Conservation (phyloP, 2,888 invertebrate species). For the Erannis defoliaria region DNA sequence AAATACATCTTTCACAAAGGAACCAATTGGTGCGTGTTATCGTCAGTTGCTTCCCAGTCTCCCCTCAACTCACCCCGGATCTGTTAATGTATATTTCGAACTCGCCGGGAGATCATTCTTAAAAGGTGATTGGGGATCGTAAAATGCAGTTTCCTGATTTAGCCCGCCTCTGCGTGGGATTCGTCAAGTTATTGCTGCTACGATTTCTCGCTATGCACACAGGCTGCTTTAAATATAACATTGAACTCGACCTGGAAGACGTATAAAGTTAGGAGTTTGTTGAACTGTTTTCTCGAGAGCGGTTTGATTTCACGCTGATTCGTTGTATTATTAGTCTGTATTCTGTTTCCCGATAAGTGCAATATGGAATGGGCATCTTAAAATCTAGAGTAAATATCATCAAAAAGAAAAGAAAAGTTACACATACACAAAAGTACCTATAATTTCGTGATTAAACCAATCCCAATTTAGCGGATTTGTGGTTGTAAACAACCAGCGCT, state of each 20-base stretch:
- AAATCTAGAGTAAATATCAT: too few species aligned
- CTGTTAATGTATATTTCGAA: conserved; percentile 47
- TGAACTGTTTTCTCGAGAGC: conserved; percentile 9
- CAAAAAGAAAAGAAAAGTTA: too few species aligned
- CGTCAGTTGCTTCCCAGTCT: background rate
- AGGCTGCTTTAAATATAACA: conserved; percentile 27
- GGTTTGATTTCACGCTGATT: conserved; percentile 6
- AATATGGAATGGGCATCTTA: too few species aligned
- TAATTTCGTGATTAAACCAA: too few species aligned
- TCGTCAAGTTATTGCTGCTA: conserved; percentile 50
- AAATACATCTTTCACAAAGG: too few species aligned
- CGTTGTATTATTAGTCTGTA: background rate
- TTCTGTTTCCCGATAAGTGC: too few species aligned
- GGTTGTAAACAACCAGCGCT: too few species aligned
- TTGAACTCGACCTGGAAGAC: conserved; percentile 8
- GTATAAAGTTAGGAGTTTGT: conserved; percentile 18
- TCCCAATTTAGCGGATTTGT: too few species aligned
- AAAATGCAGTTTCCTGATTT: conserved; percentile 71
- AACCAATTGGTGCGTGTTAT: background rate
- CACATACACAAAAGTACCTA: too few species aligned
- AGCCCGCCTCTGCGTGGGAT: conserved; percentile 59
- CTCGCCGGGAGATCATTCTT: conserved; percentile 47
- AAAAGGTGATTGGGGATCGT: conserved; percentile 43
- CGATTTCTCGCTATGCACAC: conserved; percentile 39
- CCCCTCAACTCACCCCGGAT: conserved; percentile 30